Evolutionary conservation across 2,888 invertebrate genomes (phyloP).

Genomic region (Calliphora vomitoria): DNA sequence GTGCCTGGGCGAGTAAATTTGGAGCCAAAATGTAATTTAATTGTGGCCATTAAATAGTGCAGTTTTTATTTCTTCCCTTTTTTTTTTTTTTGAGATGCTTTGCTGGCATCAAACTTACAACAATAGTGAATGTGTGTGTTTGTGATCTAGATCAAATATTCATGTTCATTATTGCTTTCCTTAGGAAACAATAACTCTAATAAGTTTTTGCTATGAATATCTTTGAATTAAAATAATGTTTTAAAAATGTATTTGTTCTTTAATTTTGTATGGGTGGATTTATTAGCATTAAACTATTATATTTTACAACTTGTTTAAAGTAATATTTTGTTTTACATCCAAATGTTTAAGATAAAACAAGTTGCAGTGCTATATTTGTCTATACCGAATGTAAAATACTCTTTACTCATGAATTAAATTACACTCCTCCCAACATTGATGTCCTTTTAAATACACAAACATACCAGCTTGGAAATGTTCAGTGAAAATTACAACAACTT

Average conservation of each 20-base stretch:
- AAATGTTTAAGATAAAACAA: no score
- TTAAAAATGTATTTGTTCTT: not conserved
- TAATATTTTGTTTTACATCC: no score
- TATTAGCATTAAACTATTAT: no score
- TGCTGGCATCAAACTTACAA: no score
- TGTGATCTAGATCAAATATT: not conserved
- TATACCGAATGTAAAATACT: no score
- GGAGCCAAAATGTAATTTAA: conserved; percentile 48
- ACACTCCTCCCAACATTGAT: no score
- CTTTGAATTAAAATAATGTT: not conserved
- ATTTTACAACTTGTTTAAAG: no score
- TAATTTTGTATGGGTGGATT: not conserved
- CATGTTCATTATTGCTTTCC: not conserved
- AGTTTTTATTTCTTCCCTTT: conserved; percentile 6
- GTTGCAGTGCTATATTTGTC: no score
- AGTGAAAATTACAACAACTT: no score
- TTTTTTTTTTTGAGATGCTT: not conserved
- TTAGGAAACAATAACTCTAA: not conserved
- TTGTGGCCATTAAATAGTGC: not conserved
- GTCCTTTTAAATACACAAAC: no score
- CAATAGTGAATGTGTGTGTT: not conserved
- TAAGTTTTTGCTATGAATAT: not conserved
- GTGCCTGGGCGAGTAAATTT: not conserved
- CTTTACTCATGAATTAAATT: no score
- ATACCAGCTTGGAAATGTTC: no score